These are phyloP conservation scores for Vireo griseus DNA, from an alignment of 2,797 vertebrate genomes.

Conservation along the genomic window DNA sequence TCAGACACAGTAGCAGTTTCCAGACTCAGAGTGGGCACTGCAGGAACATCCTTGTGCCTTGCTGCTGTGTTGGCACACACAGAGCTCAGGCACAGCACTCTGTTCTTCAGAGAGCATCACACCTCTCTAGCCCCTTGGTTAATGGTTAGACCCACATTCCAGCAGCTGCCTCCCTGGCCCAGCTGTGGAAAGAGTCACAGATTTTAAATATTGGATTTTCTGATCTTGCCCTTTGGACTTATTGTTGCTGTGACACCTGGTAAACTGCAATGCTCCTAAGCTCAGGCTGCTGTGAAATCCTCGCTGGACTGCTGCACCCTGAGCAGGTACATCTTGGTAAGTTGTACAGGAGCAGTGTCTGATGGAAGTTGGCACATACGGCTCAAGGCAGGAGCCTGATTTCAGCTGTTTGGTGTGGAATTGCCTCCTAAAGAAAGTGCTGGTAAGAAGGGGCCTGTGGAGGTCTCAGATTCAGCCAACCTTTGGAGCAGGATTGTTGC, in stretches of 20 bases:
- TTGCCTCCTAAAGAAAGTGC: neutral
- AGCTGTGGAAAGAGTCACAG: neutral
- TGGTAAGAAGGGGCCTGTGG: neutral
- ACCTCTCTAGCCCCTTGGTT: neutral
- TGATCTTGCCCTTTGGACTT: neutral
- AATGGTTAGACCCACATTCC: neutral
- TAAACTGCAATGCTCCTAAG: neutral
- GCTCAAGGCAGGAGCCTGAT: neutral
- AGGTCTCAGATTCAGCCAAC: neutral
- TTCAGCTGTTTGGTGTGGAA: neutral
- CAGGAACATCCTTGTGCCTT: neutral
- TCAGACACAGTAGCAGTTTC: neutral
- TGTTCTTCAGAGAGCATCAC: neutral
- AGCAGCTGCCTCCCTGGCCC: neutral
- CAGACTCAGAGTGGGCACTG: neutral
- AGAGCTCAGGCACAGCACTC: neutral
- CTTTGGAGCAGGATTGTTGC: neutral
- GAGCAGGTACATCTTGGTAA: neutral
- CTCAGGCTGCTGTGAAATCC: neutral
- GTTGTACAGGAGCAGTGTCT: neutral
- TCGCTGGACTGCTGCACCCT: neutral
- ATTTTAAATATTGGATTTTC: neutral
- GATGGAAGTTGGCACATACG: neutral
- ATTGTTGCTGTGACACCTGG: neutral
- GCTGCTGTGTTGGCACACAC: neutral